A percentile compares a stretch with the other conserved stretches of the same genome.
These are phyloP conservation scores for Himalopsyche phryganea DNA, from an alignment of 1,140 invertebrate species.

Conservation along the genomic window DNA sequence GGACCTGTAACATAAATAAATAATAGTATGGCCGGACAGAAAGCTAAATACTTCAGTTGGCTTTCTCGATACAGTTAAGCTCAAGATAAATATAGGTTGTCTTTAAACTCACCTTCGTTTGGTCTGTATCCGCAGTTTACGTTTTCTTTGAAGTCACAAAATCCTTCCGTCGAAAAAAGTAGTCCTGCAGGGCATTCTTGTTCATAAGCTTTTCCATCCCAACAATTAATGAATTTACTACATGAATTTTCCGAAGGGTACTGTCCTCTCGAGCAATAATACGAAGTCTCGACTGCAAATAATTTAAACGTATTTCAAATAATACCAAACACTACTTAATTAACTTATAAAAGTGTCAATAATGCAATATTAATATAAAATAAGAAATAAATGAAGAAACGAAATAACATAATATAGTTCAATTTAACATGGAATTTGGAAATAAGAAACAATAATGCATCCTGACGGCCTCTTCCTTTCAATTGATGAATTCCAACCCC, in stretches of 20 bases:
- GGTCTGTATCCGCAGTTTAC: constrained; percentile 60
- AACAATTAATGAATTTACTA: constrained; percentile 65
- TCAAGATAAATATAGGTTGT: too few relatives aligned
- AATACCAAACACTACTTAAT: too few relatives aligned
- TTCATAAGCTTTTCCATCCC: constrained; percentile 64
- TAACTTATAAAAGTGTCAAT: too few relatives aligned
- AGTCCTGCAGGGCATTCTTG: constrained; percentile 61
- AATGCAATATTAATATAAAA: too few relatives aligned
- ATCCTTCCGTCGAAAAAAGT: constrained; percentile 57
- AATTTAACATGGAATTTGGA: too few relatives aligned
- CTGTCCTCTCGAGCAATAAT: constrained; percentile 51
- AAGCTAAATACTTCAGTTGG: neutral
- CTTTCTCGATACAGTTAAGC: neutral
- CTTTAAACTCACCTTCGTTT: constrained; percentile 14
- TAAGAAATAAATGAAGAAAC: too few relatives aligned
- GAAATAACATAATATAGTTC: too few relatives aligned
- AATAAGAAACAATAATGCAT: too few relatives aligned
- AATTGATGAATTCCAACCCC: too few relatives aligned
- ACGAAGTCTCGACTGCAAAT: too few relatives aligned
- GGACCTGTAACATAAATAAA: constrained; percentile 18
- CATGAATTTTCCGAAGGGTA: constrained; percentile 59
- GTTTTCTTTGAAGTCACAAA: constrained; percentile 62
- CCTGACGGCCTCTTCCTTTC: too few relatives aligned
- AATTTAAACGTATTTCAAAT: too few relatives aligned
- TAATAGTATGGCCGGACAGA: neutral